phyloP scores from a whole-genome alignment of 2,888 invertebrate species.

The Drosophila pseudotalamancana region DNA sequence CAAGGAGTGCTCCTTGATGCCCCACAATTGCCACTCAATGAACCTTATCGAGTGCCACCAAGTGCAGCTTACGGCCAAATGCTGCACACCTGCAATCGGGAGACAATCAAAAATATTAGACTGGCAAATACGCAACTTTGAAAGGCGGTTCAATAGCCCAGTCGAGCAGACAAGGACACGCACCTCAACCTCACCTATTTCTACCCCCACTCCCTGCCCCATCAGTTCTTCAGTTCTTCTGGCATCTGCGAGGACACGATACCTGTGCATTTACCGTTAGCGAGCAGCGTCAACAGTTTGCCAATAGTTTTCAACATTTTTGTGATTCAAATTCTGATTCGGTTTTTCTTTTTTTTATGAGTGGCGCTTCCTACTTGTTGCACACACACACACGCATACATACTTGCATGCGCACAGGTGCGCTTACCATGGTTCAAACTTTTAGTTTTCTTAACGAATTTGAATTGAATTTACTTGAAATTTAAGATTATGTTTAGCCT shows the following conservation, averaged over 20 bases:
- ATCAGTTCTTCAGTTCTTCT: background rate
- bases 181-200: conserved; percentile 4
- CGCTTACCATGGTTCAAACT: conserved; percentile 9
- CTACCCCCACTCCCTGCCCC: background rate
- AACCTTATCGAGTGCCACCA: conserved; percentile 47
- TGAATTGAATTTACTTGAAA: background rate
- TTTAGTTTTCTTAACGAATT: background rate
- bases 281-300: conserved; percentile 39
- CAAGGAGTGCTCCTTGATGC: conserved; percentile 11
- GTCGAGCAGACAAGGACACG: conserved; percentile 55
- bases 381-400: conserved; percentile 19
- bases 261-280: conserved; percentile 1
- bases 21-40: conserved; percentile 42
- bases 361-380: conserved; percentile 49
- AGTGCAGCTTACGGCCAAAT: conserved; percentile 62
- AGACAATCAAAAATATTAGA: conserved; percentile 32
- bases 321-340: conserved; percentile 47
- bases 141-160: conserved; percentile 48
- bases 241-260: conserved; percentile 7
- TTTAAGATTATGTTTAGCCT: background rate
- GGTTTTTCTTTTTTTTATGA: conserved; percentile 32
- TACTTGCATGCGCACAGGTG: conserved; percentile 19
- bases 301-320: conserved; percentile 69
- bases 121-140: conserved; percentile 6
- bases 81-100: conserved; percentile 55